phyloP scores from a whole-genome alignment of 2,113 vertebrate species.

The Meriones unguiculatus region DNA sequence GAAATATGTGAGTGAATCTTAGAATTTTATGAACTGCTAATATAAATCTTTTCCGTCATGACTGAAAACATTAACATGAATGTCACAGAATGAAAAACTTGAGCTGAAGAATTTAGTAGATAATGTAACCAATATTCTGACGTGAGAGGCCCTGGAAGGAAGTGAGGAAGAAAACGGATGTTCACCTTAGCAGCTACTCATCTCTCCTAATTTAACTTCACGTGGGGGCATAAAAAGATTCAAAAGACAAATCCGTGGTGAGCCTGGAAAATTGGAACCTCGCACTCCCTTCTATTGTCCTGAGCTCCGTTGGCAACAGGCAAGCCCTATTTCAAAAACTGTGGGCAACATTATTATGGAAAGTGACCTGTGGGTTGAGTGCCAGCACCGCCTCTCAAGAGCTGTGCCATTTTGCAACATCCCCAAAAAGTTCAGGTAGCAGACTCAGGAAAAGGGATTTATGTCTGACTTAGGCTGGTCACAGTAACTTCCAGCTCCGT shows the following conservation, averaged over 20 bases:
- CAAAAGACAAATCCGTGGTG: background rate
- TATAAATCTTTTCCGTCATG: background rate
- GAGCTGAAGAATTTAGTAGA: background rate
- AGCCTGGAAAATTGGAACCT: background rate
- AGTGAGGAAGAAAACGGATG: background rate
- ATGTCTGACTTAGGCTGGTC: background rate
- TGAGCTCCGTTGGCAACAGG: background rate
- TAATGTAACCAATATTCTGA: background rate
- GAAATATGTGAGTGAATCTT: constrained; percentile 12
- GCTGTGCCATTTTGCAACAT: background rate
- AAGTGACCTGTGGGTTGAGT: background rate
- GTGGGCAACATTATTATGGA: background rate
- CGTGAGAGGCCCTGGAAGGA: background rate
- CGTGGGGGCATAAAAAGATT: background rate
- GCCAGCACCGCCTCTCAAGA: background rate
- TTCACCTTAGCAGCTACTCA: background rate
- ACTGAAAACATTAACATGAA: background rate
- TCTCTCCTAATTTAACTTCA: background rate
- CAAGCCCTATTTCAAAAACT: background rate
- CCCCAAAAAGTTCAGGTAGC: background rate
- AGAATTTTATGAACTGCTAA: background rate
- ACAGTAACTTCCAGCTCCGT: background rate
- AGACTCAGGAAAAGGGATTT: background rate
- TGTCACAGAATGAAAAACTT: constrained; percentile 14
- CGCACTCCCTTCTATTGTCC: background rate